Conservation (phyloP, 1,140 invertebrate genomes). For the Colletes latitarsis region DNA sequence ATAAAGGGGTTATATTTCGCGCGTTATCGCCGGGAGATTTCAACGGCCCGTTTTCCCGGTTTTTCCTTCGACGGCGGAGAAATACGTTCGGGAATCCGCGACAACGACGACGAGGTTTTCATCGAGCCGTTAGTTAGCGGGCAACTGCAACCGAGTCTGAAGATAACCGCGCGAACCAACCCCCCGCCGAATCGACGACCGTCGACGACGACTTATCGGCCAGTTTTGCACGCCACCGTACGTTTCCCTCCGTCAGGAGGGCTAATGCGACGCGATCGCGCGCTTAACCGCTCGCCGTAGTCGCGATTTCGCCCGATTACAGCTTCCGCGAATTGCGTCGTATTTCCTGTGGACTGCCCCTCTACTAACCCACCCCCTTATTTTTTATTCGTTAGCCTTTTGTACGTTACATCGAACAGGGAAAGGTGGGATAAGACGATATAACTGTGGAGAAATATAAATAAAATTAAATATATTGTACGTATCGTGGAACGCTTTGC, state of each 20-base stretch:
- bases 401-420: neutral
- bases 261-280: slow-evolving; percentile 56
- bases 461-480: too few species aligned
- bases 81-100: slow-evolving; percentile 3
- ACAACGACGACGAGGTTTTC: slow-evolving; percentile 76
- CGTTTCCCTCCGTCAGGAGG: slow-evolving; percentile 11
- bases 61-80: neutral
- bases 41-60: neutral
- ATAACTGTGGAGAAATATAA: too few species aligned
- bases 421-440: too few species aligned
- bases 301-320: slow-evolving; percentile 42
- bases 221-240: slow-evolving; percentile 45
- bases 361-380: neutral
- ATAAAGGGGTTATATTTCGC: slow-evolving; percentile 32
- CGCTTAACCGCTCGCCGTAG: slow-evolving; percentile 38
- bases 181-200: slow-evolving; percentile 51
- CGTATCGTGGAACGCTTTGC: too few species aligned
- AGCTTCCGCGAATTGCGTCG: slow-evolving; percentile 9
- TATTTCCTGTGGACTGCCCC: neutral
- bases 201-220: slow-evolving; percentile 61
- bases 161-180: slow-evolving; percentile 43
- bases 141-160: slow-evolving; percentile 33
- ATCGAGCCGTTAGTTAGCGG: slow-evolving; percentile 79
- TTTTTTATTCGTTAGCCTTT: neutral
- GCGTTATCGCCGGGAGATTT: slow-evolving; percentile 25